Percentiles rank a stretch among this genome's conserved stretches.
phyloP scores from a whole-genome alignment of 2,113 vertebrate genomes.

The Rhynchopsitta pachyrhyncha region DNA sequence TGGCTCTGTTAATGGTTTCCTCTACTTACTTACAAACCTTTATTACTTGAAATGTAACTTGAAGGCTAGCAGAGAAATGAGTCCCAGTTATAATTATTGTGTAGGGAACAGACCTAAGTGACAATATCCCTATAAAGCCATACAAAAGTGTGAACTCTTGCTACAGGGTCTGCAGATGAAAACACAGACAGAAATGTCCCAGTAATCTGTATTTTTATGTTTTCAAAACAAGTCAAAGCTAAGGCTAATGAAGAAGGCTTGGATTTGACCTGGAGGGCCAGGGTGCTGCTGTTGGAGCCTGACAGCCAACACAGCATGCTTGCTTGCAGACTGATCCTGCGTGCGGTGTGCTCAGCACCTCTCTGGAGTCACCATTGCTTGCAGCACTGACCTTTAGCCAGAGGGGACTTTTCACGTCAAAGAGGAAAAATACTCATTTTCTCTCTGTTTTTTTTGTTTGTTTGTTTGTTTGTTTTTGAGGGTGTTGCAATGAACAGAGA shows the following conservation, averaged over 20 bases:
- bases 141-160: not conserved
- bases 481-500: not conserved
- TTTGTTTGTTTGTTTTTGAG: not conserved
- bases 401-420: not conserved
- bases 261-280: not conserved
- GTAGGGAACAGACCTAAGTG: not conserved
- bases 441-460: not conserved
- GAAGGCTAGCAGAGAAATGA: not conserved
- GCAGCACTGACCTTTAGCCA: not conserved
- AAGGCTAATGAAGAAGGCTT: not conserved
- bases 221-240: not conserved
- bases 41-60: not conserved
- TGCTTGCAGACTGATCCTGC: rapidly evolving
- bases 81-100: not conserved
- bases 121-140: not conserved
- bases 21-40: not conserved
- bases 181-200: not conserved
- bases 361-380: not conserved
- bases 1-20: not conserved
- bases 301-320: not conserved
- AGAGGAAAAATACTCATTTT: not conserved
- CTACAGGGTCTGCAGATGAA: not conserved
- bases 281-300: not conserved
- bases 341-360: rapidly evolving
- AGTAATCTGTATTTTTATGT: not conserved